Conservation (phyloP, 2,888 invertebrate species). For the Argyresthia goedartella region DNA sequence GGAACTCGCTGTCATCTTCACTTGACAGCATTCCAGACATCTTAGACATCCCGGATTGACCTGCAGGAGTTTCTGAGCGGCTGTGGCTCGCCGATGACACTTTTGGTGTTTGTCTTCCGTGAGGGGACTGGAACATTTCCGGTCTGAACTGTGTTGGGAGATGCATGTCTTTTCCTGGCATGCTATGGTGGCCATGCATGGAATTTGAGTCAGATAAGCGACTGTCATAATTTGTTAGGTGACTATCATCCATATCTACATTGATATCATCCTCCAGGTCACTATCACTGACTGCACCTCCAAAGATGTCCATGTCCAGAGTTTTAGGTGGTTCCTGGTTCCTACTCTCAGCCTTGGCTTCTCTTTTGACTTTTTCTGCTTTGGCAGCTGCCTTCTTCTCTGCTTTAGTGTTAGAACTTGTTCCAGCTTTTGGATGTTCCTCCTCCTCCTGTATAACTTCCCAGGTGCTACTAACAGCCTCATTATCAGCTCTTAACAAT, state of each 20-base stretch:
- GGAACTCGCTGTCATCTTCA: slow-evolving; percentile 44
- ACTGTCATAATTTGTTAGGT: slow-evolving; percentile 80
- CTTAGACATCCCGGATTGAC: slow-evolving; percentile 21
- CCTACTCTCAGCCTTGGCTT: slow-evolving; percentile 19
- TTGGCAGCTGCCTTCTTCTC: slow-evolving; percentile 51
- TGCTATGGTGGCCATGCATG: too few species aligned
- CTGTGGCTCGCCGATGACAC: slow-evolving; percentile 20
- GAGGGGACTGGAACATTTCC: slow-evolving; percentile 38
- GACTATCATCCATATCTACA: slow-evolving; percentile 85
- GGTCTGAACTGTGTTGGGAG: slow-evolving; percentile 49
- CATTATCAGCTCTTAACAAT: slow-evolving; percentile 90
- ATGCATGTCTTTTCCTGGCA: slow-evolving; percentile 22
- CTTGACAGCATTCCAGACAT: slow-evolving; percentile 34
- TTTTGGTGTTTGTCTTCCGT: slow-evolving; percentile 8
- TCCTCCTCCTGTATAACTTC: slow-evolving; percentile 92
- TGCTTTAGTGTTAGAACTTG: slow-evolving; percentile 23
- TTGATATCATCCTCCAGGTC: slow-evolving; percentile 84
- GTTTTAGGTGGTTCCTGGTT: slow-evolving; percentile 43
- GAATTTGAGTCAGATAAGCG: slow-evolving; percentile 74
- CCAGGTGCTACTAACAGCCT: slow-evolving; percentile 90
- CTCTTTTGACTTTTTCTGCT: slow-evolving; percentile 26
- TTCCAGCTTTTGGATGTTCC: slow-evolving; percentile 65
- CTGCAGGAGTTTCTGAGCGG: slow-evolving; percentile 20
- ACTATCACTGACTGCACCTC: slow-evolving; percentile 92
- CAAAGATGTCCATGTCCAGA: slow-evolving; percentile 88